Base-by-base conservation (phyloP, 1,140 invertebrate genomes). In the Caenorhabditis brenneri region DNA sequence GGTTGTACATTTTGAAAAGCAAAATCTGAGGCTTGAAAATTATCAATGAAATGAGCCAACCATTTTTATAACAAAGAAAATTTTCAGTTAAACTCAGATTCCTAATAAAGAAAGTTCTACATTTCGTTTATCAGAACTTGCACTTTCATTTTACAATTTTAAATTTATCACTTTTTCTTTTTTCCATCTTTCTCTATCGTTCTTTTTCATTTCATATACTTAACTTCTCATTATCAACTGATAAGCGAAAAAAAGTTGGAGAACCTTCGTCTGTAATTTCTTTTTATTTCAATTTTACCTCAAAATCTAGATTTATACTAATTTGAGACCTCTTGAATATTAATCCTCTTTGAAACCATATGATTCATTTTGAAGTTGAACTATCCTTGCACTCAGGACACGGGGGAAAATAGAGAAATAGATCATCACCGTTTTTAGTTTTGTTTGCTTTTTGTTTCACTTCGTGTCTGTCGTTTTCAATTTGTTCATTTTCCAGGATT, bases 391-490 rank as follows among this genome's bases (percentile, higher is more conserved):
- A 27, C 53, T 55, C 53, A 7, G n/a, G 27, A 10, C 5, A 12
- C 19, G 22, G 24, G 19, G 27, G 2, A 55, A 55, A n/a, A 51
- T 51, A 16, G 9, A 46, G 9, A 46, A 16, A 51, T 29, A 33
- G 12, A 60, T 60, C 58, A 65, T 65, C 58, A 65, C 36, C 58
- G 58, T 65, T 65, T 65, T 65, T 65, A 65, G 29, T 65, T 65
- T 33, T 36, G 29, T 65, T 65, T 65, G 58, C 58, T 65, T 65
- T 65, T 65, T 65, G 58, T 65, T 42, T 42, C 39, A 42, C 39
- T 42, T n/a, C 53, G 53, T 55, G 53, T 65, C 31, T 36, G 19
- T 65, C 24, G 33, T 36, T 33, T 36, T 36, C 31, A 33, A 33
- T 65, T 65, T 65, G 29, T 55, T 29, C 22, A 12, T 42, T 42